phyloP scores from a whole-genome alignment of 2,888 invertebrate species.

The Cephus nigrinus region DNA sequence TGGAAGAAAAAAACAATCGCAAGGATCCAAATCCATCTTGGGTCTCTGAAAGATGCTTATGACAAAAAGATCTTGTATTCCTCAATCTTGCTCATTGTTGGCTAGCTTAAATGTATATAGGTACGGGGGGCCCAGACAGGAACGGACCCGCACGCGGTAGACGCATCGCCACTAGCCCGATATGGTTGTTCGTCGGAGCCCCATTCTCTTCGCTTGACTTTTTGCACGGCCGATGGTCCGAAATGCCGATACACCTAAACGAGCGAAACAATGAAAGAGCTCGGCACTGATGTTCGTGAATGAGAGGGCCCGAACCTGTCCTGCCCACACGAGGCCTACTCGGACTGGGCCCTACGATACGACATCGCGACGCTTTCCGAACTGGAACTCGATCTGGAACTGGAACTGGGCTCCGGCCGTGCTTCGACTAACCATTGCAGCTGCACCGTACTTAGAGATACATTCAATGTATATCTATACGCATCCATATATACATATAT shows the following conservation, averaged over 20 bases:
- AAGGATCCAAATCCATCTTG: too few species aligned
- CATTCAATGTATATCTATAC: neutral
- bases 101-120: neutral
- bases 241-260: constrained; percentile 51
- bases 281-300: constrained; percentile 50
- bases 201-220: constrained; percentile 50
- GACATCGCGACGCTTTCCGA: constrained; percentile 35
- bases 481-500: neutral
- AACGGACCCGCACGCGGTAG: neutral
- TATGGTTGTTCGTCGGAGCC: constrained; percentile 43
- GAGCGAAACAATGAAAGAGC: constrained; percentile 59
- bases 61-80: neutral
- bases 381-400: constrained; percentile 35
- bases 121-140: neutral
- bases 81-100: neutral
- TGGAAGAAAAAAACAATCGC: neutral
- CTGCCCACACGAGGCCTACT: constrained; percentile 49
- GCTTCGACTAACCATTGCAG: neutral
- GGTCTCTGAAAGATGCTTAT: neutral
- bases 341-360: constrained; percentile 35
- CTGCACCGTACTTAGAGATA: neutral
- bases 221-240: constrained; percentile 42
- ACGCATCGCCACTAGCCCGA: constrained; percentile 35
- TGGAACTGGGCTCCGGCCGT: constrained; percentile 21
- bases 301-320: constrained; percentile 54